phyloP scores from a whole-genome alignment of 2,888 invertebrate species.

The Cephus rjabovi region DNA sequence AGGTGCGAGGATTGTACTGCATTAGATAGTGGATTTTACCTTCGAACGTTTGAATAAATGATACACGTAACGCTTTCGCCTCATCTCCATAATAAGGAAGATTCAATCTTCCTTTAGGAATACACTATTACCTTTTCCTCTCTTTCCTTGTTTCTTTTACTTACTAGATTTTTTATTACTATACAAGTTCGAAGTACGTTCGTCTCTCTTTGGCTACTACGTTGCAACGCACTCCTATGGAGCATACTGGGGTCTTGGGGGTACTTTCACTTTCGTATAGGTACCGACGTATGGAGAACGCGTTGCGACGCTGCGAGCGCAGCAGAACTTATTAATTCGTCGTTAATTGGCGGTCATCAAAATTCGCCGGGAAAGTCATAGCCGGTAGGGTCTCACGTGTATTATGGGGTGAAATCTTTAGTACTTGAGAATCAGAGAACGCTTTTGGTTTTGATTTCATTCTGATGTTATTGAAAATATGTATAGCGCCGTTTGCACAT shows the following conservation, averaged over 20 bases:
- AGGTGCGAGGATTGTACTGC: background rate
- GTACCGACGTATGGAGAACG: background rate
- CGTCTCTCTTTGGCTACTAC: background rate
- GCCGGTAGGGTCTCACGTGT: background rate
- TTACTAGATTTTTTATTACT: background rate
- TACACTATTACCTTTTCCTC: background rate
- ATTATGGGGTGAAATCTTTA: background rate
- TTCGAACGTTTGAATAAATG: background rate
- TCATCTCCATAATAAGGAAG: slow-evolving; percentile 6
- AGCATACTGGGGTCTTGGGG: background rate
- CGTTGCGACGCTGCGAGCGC: background rate
- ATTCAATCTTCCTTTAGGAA: background rate
- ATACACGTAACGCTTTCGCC: background rate
- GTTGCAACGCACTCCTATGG: background rate
- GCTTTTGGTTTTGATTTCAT: background rate
- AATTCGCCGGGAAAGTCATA: background rate
- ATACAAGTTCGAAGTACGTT: background rate
- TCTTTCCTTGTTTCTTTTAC: background rate
- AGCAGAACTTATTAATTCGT: background rate
- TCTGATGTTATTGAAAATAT: background rate
- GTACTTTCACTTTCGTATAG: background rate
- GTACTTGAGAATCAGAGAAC: background rate
- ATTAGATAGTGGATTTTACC: background rate
- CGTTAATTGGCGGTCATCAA: background rate
- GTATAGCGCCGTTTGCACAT: background rate